A percentile compares a stretch with the other conserved stretches of the same genome.
Evolutionary conservation across 2,113 vertebrate species (phyloP).

Genomic region (Brienomyrus longianalis): DNA sequence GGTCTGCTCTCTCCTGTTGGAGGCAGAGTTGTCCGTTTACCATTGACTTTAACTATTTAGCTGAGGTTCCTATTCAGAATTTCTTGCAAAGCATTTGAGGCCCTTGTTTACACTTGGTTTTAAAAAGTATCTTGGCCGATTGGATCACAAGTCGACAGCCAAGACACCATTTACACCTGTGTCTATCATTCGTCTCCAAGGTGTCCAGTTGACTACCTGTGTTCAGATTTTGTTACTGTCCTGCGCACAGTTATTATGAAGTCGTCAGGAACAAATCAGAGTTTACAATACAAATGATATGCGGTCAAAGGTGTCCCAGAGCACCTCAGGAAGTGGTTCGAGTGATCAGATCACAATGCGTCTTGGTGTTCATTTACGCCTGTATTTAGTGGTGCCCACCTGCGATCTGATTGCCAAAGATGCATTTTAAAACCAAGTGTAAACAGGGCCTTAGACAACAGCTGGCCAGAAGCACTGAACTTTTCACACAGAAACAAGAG

Average conservation of each 20-base stretch:
- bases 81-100: background rate
- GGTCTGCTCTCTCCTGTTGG: constrained; percentile 74
- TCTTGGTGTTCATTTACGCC: background rate
- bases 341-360: background rate
- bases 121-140: background rate
- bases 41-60: background rate
- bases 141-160: background rate
- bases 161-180: background rate
- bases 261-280: background rate
- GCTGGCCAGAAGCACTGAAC: background rate
- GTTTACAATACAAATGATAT: background rate
- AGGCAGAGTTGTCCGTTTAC: constrained; percentile 22
- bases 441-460: background rate
- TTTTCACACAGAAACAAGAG: background rate
- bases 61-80: background rate
- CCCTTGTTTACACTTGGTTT: background rate
- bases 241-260: background rate
- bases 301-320: background rate
- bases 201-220: background rate
- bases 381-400: background rate
- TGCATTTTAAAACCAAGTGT: background rate
- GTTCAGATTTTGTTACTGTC: background rate
- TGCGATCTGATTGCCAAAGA: background rate
- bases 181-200: background rate
- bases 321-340: background rate